A percentile compares a stretch with the other conserved stretches of the same genome.
These are phyloP conservation scores for Fragum sueziense DNA, from an alignment of 2,888 invertebrate genomes.

Conservation along the genomic window DNA sequence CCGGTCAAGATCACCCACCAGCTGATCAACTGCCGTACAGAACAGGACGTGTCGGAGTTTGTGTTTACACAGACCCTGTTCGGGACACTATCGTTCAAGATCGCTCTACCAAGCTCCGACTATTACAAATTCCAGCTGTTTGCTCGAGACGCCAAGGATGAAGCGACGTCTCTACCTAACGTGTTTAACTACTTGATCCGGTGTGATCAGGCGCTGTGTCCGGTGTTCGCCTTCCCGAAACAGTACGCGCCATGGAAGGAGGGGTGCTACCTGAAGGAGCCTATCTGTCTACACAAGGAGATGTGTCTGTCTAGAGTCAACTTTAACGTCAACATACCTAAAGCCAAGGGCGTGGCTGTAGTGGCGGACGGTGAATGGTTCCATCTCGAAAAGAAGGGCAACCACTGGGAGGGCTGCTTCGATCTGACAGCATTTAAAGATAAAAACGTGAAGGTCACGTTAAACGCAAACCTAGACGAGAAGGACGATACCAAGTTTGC, in stretches of 20 bases:
- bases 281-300: conserved; percentile 72
- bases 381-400: conserved; percentile 78
- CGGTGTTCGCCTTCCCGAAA: conserved; percentile 78
- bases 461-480: conserved; percentile 80
- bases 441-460: conserved; percentile 75
- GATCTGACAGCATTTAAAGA: conserved; percentile 73
- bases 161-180: conserved; percentile 79
- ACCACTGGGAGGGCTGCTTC: conserved; percentile 77
- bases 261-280: conserved; percentile 79
- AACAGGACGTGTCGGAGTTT: conserved; percentile 67
- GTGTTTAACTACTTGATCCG: conserved; percentile 81
- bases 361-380: conserved; percentile 81
- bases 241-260: conserved; percentile 82
- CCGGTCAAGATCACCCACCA: conserved; percentile 73
- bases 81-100: conserved; percentile 65
- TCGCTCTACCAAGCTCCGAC: conserved; percentile 74
- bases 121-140: conserved; percentile 81
- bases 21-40: conserved; percentile 64
- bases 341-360: conserved; percentile 79
- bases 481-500: conserved; percentile 79
- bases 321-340: conserved; percentile 78
- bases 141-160: conserved; percentile 76
- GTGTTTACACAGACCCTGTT: conserved; percentile 75
- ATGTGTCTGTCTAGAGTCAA: conserved; percentile 60
- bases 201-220: conserved; percentile 66